These are phyloP conservation scores for Pristis pectinata DNA, from an alignment of 2,797 vertebrate genomes.

Conservation along the genomic window DNA sequence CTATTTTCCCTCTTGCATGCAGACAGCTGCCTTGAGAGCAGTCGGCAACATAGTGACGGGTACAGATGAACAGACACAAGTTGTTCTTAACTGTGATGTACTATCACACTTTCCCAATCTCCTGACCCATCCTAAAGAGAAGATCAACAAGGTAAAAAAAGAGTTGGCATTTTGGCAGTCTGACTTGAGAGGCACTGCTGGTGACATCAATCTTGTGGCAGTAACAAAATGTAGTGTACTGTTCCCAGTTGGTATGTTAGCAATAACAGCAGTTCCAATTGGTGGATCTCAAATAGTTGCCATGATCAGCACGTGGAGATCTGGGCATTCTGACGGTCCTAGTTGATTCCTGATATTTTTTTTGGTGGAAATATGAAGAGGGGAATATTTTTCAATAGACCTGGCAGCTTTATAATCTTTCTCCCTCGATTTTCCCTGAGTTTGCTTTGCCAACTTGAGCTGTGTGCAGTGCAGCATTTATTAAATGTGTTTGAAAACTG, in stretches of 20 bases:
- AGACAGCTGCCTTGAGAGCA: constrained; percentile 93
- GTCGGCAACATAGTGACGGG: constrained; percentile 98
- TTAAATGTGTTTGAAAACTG: neutral
- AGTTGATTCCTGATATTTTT: neutral
- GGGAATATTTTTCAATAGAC: neutral
- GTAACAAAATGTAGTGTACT: neutral
- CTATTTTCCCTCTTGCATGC: constrained; percentile 2
- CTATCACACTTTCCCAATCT: constrained; percentile 91
- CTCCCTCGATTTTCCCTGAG: neutral
- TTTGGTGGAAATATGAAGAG: neutral
- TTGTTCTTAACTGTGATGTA: constrained; percentile 97
- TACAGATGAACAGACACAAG: constrained; percentile 97
- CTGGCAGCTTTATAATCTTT: neutral
- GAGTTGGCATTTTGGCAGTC: too few relatives aligned
- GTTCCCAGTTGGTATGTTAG: neutral
- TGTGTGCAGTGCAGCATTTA: neutral
- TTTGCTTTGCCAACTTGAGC: neutral
- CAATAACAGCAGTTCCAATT: neutral
- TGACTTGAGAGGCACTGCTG: neutral
- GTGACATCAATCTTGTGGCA: neutral
- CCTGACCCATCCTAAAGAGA: constrained; percentile 97
- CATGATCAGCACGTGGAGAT: neutral
- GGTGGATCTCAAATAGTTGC: neutral
- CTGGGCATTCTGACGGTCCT: neutral
- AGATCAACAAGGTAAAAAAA: constrained; percentile 91